Percentiles rank a stretch among this genome's conserved stretches.
phyloP scores from a whole-genome alignment of 2,888 invertebrate species.

The Macrophya alboannulata region DNA sequence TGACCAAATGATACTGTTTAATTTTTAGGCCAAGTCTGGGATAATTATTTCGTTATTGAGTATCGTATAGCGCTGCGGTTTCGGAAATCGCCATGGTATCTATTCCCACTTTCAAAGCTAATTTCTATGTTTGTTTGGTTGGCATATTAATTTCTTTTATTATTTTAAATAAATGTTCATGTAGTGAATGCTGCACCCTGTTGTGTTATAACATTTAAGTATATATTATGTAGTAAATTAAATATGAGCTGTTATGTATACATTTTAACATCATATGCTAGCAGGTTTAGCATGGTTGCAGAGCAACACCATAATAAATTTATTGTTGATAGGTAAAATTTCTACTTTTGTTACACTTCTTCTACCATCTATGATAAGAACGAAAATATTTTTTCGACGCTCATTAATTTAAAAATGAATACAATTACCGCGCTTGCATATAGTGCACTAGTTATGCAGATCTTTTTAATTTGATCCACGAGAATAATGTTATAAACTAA shows the following conservation, averaged over 20 bases:
- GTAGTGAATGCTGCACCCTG: background rate
- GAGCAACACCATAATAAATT: slow-evolving; percentile 64
- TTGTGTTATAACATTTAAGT: slow-evolving; percentile 6
- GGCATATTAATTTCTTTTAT: background rate
- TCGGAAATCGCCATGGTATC: background rate
- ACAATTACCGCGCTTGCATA: background rate
- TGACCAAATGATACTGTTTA: slow-evolving; percentile 19
- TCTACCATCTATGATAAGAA: slow-evolving; percentile 30
- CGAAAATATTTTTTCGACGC: background rate
- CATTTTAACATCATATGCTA: slow-evolving; percentile 66
- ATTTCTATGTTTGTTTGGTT: background rate
- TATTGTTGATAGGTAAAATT: slow-evolving; percentile 61
- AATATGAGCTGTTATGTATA: slow-evolving; percentile 47
- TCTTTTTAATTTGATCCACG: slow-evolving; percentile 25
- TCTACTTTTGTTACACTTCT: slow-evolving; percentile 32
- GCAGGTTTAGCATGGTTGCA: slow-evolving; percentile 69
- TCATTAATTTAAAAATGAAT: background rate
- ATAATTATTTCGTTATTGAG: slow-evolving; percentile 58
- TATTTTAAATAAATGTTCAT: background rate
- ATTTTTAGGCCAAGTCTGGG: slow-evolving; percentile 58
- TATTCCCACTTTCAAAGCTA: background rate
- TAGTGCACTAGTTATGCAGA: background rate
- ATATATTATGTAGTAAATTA: slow-evolving; percentile 58
- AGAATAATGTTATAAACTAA: slow-evolving; percentile 15
- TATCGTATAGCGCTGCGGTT: slow-evolving; percentile 58